A percentile compares a stretch with the other conserved stretches of the same genome.
Evolutionary conservation across 2,888 invertebrate species (phyloP).

Genomic region (Drosophila barbarae): DNA sequence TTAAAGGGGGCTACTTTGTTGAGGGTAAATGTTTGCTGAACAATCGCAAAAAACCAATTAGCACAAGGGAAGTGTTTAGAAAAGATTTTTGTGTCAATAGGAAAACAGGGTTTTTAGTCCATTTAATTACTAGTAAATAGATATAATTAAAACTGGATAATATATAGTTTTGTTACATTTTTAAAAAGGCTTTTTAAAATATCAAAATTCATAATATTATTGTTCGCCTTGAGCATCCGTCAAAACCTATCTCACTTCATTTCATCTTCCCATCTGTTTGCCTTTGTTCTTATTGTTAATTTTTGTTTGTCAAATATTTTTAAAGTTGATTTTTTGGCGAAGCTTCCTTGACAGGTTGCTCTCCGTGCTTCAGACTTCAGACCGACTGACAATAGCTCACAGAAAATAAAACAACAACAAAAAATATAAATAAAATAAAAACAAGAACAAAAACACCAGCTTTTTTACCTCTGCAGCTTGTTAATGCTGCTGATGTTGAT

Average conservation of each 20-base stretch:
- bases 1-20: conserved; percentile 5
- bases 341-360: conserved; percentile 68
- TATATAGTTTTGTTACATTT: not conserved
- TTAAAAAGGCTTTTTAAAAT: not conserved
- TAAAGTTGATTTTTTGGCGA: conserved; percentile 38
- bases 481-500: conserved; percentile 40
- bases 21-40: conserved; percentile 16
- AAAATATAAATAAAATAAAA: conserved; percentile 2
- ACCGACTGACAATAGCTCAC: conserved; percentile 47
- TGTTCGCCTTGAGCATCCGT: conserved; percentile 13
- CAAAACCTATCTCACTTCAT: conserved; percentile 16
- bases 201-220: not conserved
- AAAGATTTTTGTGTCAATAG: not conserved
- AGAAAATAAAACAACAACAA: not conserved
- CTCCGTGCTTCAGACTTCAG: conserved; percentile 31
- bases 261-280: conserved; percentile 28
- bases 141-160: no score
- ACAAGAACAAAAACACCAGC: conserved; percentile 2
- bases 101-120: not conserved
- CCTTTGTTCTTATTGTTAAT: conserved; percentile 34
- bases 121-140: not conserved
- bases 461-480: conserved; percentile 23
- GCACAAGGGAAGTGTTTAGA: conserved; percentile 8
- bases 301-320: conserved; percentile 43
- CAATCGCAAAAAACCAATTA: conserved; percentile 30